phyloP scores from a whole-genome alignment of 2,113 vertebrate genomes.

The Megaceryle torquata region DNA sequence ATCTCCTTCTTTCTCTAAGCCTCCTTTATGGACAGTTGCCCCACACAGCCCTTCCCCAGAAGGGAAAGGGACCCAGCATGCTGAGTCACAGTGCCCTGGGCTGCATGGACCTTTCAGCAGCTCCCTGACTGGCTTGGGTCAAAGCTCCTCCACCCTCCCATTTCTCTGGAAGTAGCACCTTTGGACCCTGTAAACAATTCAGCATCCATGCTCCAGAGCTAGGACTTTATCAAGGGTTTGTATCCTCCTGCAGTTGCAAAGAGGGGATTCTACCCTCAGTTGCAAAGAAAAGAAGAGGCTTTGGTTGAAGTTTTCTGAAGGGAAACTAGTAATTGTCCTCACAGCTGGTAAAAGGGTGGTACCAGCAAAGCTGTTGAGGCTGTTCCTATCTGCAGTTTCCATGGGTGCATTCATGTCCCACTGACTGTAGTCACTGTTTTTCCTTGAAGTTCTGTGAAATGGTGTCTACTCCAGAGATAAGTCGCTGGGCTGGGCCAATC shows the following conservation, averaged over 20 bases:
- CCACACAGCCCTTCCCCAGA: background rate
- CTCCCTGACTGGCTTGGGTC: background rate
- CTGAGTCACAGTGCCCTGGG: background rate
- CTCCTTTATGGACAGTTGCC: background rate
- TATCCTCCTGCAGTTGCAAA: background rate
- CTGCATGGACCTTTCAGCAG: background rate
- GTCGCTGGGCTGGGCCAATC: constrained; percentile 85
- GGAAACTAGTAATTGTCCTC: background rate
- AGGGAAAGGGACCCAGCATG: background rate
- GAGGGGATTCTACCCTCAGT: background rate
- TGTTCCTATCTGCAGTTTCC: background rate
- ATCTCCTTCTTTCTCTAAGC: background rate
- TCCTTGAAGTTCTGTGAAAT: constrained; percentile 90
- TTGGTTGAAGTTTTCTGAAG: background rate
- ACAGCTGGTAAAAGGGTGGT: background rate
- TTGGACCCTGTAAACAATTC: background rate
- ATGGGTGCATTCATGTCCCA: background rate
- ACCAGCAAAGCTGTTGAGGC: background rate
- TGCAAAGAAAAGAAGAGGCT: background rate
- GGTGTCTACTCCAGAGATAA: constrained; percentile 83
- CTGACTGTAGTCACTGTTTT: background rate
- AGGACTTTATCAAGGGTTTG: background rate
- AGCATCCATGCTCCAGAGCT: background rate
- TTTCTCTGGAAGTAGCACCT: background rate
- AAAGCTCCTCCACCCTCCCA: background rate